Evolutionary conservation across 2,113 vertebrate species (phyloP).

Genomic region (Heterotilapia buettikoferi): DNA sequence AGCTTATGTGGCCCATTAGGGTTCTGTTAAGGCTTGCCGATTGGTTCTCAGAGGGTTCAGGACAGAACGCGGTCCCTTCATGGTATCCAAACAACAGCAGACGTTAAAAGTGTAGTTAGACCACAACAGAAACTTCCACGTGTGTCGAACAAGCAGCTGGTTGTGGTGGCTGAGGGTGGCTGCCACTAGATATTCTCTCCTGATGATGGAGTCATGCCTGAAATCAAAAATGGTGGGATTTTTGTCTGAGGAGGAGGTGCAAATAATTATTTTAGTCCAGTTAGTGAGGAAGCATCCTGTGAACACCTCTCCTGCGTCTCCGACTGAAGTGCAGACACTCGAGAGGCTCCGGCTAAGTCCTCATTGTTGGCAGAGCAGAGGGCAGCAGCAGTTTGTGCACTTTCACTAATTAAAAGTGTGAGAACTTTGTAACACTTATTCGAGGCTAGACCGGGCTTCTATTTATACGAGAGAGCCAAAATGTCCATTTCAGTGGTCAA

Average conservation of each 20-base stretch:
- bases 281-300: not conserved
- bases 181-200: not conserved
- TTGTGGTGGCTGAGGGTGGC: not conserved
- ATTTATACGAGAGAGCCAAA: not conserved
- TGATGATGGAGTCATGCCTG: not conserved
- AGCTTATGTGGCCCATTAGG: not conserved
- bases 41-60: not conserved
- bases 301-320: not conserved
- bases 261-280: not conserved
- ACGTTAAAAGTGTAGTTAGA: not conserved
- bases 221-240: not conserved
- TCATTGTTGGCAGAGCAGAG: not conserved
- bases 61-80: not conserved
- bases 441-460: not conserved
- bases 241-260: not conserved
- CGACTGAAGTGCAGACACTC: rapidly evolving
- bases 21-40: not conserved
- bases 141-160: not conserved
- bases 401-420: not conserved
- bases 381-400: not conserved
- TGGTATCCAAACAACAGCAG: not conserved
- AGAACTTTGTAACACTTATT: not conserved
- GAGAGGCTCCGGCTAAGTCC: not conserved
- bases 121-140: not conserved
- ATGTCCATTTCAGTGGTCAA: not conserved